Base-by-base conservation (phyloP, 1,140 invertebrate species). In the Drosophila nigrodunni region DNA sequence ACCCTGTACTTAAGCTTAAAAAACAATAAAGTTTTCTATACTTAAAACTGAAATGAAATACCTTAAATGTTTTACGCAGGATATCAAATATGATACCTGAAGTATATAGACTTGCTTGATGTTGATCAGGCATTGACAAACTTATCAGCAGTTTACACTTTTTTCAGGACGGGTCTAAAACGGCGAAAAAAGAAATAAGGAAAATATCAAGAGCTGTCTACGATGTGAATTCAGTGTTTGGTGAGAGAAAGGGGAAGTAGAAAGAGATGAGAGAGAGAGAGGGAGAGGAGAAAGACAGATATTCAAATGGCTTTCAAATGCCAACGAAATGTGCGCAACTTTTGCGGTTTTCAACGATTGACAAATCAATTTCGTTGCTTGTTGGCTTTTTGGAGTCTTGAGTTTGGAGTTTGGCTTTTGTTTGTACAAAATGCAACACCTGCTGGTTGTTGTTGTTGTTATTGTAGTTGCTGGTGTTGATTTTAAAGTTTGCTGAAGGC, bases 241-340 rank as follows among this genome's bases (percentile, higher is more conserved):
- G 54, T n/a, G 6, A 30, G 3, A 30, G 25, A 30, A 30, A 30
- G 25, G 25, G 25, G 25, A 6, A 30, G 25, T 30, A 30, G 25
- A 30, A 30, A 30, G 25, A 30, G 25, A 30, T 2, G 6, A 30
- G 25, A 30, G 6, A 21, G 54, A 41, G 79, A 76, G 18, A 21
- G 18, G 18, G 4, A 30, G 25, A 30, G 25, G 6, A 30, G 25
- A 30, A 30, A 39, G 54, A 41, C 15, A 88, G 79, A 76, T 82
- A 87, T 87, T 87, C 83, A 87, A 87, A 87, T 87, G 77, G 80
- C 82, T 87, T 87, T 87, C 82, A 88, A 86, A 86, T 86, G 82
- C 82, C 82, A 87, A 52, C 68, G 83, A 88, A 86, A 81, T 86
- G 82, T 81, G 82, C 82, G 82, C 81, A 85, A 82, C 75, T 82